These are phyloP conservation scores for Barypeithes pellucidus DNA, from an alignment of 2,888 invertebrate species.

Conservation along the genomic window DNA sequence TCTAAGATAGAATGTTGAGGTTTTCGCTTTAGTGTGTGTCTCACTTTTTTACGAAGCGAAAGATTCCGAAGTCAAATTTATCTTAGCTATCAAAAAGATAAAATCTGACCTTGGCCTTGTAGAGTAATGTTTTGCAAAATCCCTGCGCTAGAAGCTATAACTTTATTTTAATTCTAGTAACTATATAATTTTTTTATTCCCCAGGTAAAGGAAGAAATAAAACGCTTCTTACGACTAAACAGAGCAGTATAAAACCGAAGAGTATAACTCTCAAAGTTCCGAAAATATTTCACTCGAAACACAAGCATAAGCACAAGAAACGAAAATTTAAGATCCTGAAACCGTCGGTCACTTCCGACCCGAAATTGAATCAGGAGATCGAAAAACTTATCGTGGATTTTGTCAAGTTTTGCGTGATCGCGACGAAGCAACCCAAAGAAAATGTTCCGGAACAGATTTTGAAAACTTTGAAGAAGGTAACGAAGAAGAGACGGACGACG, in stretches of 20 bases:
- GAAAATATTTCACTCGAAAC: slow-evolving; percentile 69
- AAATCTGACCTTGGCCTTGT: no score
- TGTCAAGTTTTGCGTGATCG: slow-evolving; percentile 68
- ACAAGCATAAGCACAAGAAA: slow-evolving; percentile 72
- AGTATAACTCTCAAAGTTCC: slow-evolving; percentile 66
- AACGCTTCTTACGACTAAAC: neutral
- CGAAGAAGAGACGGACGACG: slow-evolving; percentile 81
- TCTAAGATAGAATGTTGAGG: no score
- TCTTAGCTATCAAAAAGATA: no score
- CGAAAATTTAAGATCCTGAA: slow-evolving; percentile 73
- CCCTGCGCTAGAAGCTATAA: no score
- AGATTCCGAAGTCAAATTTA: no score
- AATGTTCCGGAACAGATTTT: slow-evolving; percentile 67
- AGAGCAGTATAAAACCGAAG: slow-evolving; percentile 59
- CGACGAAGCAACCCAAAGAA: slow-evolving; percentile 63
- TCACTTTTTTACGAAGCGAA: no score
- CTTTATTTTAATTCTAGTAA: no score
- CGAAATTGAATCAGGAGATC: slow-evolving; percentile 73
- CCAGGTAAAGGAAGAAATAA: slow-evolving; percentile 57
- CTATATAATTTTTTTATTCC: no score
- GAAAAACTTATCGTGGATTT: slow-evolving; percentile 76
- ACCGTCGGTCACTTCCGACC: slow-evolving; percentile 68
- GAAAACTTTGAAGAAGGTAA: slow-evolving; percentile 76
- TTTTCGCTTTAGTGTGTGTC: no score
- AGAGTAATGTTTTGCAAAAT: no score